Evolutionary conservation across 2,113 vertebrate species (phyloP).

Genomic region (Oncorhynchus nerka): DNA sequence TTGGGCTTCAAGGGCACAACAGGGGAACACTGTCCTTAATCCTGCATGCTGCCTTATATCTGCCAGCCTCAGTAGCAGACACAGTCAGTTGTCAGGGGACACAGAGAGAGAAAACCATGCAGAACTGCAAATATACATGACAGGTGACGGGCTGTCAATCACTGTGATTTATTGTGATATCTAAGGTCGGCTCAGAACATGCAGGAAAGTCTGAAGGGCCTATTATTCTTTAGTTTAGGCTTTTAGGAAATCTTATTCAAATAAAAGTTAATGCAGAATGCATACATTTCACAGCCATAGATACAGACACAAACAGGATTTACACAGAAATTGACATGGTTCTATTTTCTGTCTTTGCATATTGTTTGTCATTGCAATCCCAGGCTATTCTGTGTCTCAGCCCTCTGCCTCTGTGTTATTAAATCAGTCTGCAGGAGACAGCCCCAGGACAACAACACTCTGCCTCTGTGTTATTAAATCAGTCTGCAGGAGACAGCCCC

Average conservation of each 20-base stretch:
- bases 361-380: too few relatives aligned
- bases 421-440: too few relatives aligned
- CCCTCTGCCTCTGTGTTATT: too few relatives aligned
- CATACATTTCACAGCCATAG: too few relatives aligned
- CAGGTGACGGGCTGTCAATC: constrained; percentile 32
- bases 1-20: constrained; percentile 37
- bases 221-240: background rate
- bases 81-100: too few relatives aligned
- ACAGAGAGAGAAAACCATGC: background rate
- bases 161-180: constrained; percentile 24
- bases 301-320: too few relatives aligned
- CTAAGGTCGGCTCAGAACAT: background rate
- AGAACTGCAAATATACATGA: background rate
- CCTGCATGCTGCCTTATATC: constrained; percentile 32
- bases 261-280: background rate
- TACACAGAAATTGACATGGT: too few relatives aligned
- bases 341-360: too few relatives aligned
- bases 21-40: constrained; percentile 30
- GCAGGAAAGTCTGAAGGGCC: background rate
- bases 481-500: too few relatives aligned
- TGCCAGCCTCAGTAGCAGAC: constrained; percentile 12
- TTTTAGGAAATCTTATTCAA: background rate
- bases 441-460: too few relatives aligned
- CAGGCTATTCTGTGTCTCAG: too few relatives aligned
- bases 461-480: too few relatives aligned